Percentiles rank a stretch among this genome's conserved stretches.
phyloP scores from a whole-genome alignment of 2,888 invertebrate genomes.

The Chaitophorus viminalis region DNA sequence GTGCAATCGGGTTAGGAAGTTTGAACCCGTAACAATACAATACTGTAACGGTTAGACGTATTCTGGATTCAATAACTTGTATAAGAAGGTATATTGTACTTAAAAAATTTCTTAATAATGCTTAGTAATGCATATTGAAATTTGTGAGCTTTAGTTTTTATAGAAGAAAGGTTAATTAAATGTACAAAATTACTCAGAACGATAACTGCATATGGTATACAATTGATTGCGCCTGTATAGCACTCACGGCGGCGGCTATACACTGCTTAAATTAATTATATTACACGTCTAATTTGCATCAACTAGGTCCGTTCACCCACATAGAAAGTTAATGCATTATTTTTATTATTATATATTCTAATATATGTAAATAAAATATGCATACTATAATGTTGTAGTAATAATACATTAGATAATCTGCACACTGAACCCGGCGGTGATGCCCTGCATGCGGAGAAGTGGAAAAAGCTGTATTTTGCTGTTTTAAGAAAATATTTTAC shows the following conservation, averaged over 20 bases:
- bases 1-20: constrained; percentile 22
- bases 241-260: not conserved
- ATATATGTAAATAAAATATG: not conserved
- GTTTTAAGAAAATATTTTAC: constrained; percentile 23
- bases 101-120: not conserved
- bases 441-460: not conserved
- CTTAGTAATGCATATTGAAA: constrained; percentile 14
- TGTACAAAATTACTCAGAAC: not conserved
- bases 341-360: constrained; percentile 8
- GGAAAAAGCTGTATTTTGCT: constrained; percentile 10
- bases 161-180: constrained; percentile 40
- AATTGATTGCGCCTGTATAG: constrained; percentile 25
- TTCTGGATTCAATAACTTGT: not conserved
- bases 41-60: constrained; percentile 11
- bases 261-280: constrained; percentile 47
- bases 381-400: constrained; percentile 21
- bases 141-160: not conserved
- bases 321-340: constrained; percentile 31
- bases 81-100: not conserved
- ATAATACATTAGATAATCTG: constrained; percentile 36
- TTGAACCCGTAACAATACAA: not conserved
- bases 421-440: constrained; percentile 11
- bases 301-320: constrained; percentile 37
- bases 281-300: constrained; percentile 56
- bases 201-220: not conserved